phyloP scores from a whole-genome alignment of 2,797 vertebrate species.

The Rostrhamus sociabilis region DNA sequence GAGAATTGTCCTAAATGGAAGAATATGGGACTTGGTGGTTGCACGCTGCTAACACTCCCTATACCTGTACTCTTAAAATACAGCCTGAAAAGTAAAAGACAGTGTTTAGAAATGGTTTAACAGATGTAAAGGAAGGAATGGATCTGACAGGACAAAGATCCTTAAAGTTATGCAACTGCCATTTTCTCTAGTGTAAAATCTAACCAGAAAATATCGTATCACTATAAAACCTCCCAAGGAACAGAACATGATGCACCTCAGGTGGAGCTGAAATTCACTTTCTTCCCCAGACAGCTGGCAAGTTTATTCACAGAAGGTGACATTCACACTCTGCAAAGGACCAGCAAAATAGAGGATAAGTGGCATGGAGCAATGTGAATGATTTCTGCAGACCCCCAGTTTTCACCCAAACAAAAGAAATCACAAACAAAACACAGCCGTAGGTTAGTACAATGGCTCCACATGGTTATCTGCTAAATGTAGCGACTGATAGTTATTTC shows the following conservation, averaged over 20 bases:
- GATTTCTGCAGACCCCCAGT: not conserved
- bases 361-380: rapidly evolving
- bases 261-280: not conserved
- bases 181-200: not conserved
- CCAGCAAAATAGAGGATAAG: not conserved
- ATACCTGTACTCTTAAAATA: not conserved
- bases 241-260: not conserved
- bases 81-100: not conserved
- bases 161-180: not conserved
- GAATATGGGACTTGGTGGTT: no score
- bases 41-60: not conserved
- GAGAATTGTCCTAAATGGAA: no score
- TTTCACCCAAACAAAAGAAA: not conserved
- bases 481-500: not conserved
- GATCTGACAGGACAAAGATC: not conserved
- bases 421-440: not conserved
- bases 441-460: not conserved
- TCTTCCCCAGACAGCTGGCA: not conserved
- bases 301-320: not conserved
- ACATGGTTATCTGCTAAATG: not conserved
- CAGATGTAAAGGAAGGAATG: not conserved
- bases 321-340: not conserved
- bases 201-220: rapidly evolving
- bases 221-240: not conserved
- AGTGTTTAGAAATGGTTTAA: not conserved